These are phyloP conservation scores for Gastracanthus pulcherrimus DNA, from an alignment of 2,888 invertebrate species.

Conservation along the genomic window DNA sequence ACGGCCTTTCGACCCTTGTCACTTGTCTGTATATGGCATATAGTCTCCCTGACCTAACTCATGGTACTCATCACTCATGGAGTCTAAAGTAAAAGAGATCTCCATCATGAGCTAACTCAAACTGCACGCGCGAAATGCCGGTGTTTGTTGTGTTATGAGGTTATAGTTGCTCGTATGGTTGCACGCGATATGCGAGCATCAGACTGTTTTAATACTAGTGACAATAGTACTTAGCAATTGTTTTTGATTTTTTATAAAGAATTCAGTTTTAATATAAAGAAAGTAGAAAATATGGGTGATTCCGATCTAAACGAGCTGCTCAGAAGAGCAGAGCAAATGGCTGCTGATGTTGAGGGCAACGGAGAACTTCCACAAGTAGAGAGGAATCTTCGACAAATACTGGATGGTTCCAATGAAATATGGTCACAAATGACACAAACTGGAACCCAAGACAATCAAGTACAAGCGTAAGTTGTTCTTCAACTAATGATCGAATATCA, in stretches of 20 bases:
- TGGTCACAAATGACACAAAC: slow-evolving; percentile 92
- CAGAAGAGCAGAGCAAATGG: slow-evolving; percentile 94
- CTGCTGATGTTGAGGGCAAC: slow-evolving; percentile 91
- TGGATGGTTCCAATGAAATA: slow-evolving; percentile 93
- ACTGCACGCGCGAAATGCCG: not conserved
- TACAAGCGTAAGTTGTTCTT: slow-evolving; percentile 83
- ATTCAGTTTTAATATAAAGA: not conserved
- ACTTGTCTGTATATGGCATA: too few species aligned
- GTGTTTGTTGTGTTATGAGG: not conserved
- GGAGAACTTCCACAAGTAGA: slow-evolving; percentile 92
- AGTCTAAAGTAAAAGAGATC: too few species aligned
- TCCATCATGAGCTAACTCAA: too few species aligned
- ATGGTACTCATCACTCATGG: too few species aligned
- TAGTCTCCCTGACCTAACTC: too few species aligned
- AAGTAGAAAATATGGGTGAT: slow-evolving; percentile 67
- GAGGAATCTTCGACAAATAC: slow-evolving; percentile 92
- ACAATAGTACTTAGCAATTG: not conserved
- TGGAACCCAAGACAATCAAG: slow-evolving; percentile 92
- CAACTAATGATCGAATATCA: not conserved
- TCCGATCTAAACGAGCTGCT: slow-evolving; percentile 91
- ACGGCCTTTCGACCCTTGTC: too few species aligned
- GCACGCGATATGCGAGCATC: not conserved
- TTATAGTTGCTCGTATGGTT: not conserved
- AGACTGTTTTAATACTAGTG: not conserved
- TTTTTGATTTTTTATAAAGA: not conserved